Percentiles rank a stretch among this genome's conserved stretches.
Evolutionary conservation across 2,888 invertebrate species (phyloP).

Genomic region (Tenthredo mesomela): DNA sequence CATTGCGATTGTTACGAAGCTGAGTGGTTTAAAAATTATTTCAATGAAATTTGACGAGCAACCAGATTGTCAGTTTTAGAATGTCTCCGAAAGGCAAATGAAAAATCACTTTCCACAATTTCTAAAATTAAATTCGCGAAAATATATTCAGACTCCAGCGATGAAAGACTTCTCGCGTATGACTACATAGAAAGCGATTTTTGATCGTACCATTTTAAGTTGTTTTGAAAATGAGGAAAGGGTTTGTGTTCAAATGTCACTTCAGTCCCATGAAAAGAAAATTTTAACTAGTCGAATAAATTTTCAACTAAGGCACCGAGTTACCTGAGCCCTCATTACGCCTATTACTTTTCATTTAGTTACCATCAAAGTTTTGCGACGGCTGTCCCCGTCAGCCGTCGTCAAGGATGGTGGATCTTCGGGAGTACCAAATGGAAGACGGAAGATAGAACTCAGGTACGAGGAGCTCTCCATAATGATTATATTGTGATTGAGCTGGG

Average conservation of each 20-base stretch:
- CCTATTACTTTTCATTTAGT: background rate
- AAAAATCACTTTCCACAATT: background rate
- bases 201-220: background rate
- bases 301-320: background rate
- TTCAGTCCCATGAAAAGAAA: background rate
- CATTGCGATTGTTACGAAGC: background rate
- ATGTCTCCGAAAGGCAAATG: background rate
- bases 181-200: background rate
- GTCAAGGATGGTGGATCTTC: slow-evolving; percentile 43
- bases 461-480: background rate
- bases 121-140: background rate
- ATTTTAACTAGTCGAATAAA: background rate
- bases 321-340: background rate
- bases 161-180: background rate
- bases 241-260: background rate
- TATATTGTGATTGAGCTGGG: background rate
- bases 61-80: background rate
- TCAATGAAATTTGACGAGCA: background rate
- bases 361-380: slow-evolving; percentile 56
- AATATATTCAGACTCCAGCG: background rate
- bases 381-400: slow-evolving; percentile 3
- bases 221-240: background rate
- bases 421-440: slow-evolving; percentile 50
- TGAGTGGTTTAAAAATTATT: background rate
- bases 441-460: slow-evolving; percentile 61